Conservation (phyloP, 2,113 vertebrate species). For the Pungitius pungitius region DNA sequence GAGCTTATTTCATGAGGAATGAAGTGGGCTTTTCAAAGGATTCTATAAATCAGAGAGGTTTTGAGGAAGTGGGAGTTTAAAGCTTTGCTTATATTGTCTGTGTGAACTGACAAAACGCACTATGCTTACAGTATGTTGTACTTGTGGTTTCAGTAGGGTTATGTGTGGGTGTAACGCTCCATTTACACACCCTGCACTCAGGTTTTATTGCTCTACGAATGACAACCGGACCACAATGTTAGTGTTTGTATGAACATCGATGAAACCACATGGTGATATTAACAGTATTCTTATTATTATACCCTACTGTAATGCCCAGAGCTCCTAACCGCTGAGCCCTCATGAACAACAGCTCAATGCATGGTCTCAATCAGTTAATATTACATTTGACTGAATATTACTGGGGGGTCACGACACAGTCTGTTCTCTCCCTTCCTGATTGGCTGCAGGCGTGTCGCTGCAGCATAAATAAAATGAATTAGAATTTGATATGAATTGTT, state of each 20-base stretch:
- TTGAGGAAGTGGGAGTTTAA: neutral
- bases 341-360: slow-evolving; percentile 26
- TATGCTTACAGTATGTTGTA: slow-evolving; percentile 10
- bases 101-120: neutral
- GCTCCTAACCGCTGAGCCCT: too few relatives aligned
- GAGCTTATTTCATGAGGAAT: neutral
- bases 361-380: slow-evolving; percentile 37
- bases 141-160: neutral
- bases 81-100: neutral
- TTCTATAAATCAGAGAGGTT: neutral
- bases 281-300: too few relatives aligned
- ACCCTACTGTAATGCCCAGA: too few relatives aligned
- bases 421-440: slow-evolving; percentile 9
- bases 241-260: slow-evolving; percentile 49
- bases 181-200: neutral
- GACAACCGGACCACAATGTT: slow-evolving; percentile 39
- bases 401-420: slow-evolving; percentile 7
- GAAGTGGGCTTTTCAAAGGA: too few relatives aligned
- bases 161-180: neutral
- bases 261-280: too few relatives aligned
- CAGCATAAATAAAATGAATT: neutral
- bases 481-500: slow-evolving; percentile 37
- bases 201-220: slow-evolving; percentile 13
- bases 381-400: slow-evolving; percentile 39
- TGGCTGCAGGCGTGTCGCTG: slow-evolving; percentile 7